Conservation (phyloP, 1,140 invertebrate genomes). For the Orius insidiosus region DNA sequence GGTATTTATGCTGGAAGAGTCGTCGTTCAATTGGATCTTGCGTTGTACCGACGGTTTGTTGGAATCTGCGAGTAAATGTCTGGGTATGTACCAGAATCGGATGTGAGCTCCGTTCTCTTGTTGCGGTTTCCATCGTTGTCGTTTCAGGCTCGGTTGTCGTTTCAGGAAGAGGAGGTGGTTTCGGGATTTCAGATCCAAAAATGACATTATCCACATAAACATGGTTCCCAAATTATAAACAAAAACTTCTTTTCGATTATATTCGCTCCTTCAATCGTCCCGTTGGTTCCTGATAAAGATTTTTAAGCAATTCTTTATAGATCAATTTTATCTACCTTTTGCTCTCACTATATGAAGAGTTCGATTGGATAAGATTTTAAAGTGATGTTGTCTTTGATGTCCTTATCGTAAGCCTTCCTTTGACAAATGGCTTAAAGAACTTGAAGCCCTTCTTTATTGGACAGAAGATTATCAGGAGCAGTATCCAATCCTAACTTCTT, state of each 20-base stretch:
- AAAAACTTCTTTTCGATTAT: constrained; percentile 38
- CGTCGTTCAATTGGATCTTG: too few species aligned
- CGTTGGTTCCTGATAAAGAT: constrained; percentile 20
- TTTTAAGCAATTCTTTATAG: not conserved
- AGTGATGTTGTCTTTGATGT: constrained; percentile 32
- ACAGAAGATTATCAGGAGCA: constrained; percentile 37
- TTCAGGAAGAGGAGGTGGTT: not conserved
- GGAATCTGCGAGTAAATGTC: constrained; percentile 15
- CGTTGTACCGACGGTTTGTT: too few species aligned
- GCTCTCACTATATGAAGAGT: constrained; percentile 32
- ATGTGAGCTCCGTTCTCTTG: constrained; percentile 12
- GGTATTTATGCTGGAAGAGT: too few species aligned
- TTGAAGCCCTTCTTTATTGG: constrained; percentile 30
- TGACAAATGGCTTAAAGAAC: constrained; percentile 41
- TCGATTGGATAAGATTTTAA: constrained; percentile 33
- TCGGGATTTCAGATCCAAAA: constrained; percentile 24
- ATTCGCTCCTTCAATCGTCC: constrained; percentile 33
- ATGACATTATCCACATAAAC: constrained; percentile 39
- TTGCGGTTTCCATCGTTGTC: constrained; percentile 8
- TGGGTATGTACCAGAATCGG: constrained; percentile 11
- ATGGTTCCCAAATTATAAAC: constrained; percentile 42
- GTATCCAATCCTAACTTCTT: constrained; percentile 32
- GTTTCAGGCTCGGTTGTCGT: not conserved
- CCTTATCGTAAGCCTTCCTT: constrained; percentile 35
- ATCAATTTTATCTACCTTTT: constrained; percentile 24